Base-by-base conservation (phyloP, 2,888 invertebrate species). In the Hetaerina titia region DNA sequence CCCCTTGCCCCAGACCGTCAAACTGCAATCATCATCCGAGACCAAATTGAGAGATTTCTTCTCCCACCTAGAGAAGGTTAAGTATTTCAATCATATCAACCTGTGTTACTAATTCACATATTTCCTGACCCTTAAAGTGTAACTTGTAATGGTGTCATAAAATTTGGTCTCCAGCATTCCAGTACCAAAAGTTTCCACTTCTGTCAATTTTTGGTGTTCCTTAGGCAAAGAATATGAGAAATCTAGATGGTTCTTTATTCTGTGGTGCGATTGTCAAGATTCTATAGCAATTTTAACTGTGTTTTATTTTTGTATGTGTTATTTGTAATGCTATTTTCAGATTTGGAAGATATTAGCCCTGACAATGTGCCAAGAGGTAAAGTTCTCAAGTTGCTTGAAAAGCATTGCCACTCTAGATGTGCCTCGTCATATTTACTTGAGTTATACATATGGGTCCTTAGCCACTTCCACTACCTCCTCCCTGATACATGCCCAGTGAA, bases 331-430 rank as follows among this genome's bases (percentile, higher is more conserved):
- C 6, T 92, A 5, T 56, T 74, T 92, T 31, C 74, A 92, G 92
- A 57, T 69, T 74, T 69, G 69, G 92, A 69, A 15, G 92, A 92
- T 56, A 31, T 92, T 92, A 69, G 92, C 45, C 22, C 92, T 57
- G 92, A 69, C n/a, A 92, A 74, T 92, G 69, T 92, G 13, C 56
- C 92, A 22, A 56, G 92, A 22, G 57, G 11, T 69, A 92, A 92
- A 69, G 92, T 92, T 92, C 56, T 92, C 57, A 92, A 92, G 56
- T 60, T 92, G 57, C 69, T 92, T n/a, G 92, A 92, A 56, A 92
- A 74, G 69, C 92, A 92, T 15, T 92, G 92, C 69, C 92, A 92
- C 5, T 92, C 92, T 17, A 92, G 69, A 57, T 92, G 92, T 57
- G 92, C 92, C 31, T 92, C 92, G 22, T 45, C 92, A 7, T 92